Evolutionary conservation across 2,797 vertebrate genomes (phyloP).

Genomic region (Pelodytes ibericus): DNA sequence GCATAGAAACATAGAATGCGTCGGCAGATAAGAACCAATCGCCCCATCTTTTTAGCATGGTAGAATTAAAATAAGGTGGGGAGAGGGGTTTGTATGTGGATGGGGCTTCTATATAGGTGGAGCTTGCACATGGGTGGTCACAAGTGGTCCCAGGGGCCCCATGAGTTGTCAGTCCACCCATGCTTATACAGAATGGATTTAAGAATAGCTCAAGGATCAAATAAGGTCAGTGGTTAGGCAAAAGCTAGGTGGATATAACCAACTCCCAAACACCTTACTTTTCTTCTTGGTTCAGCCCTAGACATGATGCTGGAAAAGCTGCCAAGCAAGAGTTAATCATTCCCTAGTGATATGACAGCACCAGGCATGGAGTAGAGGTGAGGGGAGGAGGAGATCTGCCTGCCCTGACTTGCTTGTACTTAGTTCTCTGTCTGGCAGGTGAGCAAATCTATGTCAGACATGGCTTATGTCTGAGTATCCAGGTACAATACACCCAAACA

Average conservation of each 20-base stretch:
- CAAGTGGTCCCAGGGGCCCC: too few relatives aligned
- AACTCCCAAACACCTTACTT: not conserved
- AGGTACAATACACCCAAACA: slow-evolving; percentile 41
- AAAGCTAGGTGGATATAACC: not conserved
- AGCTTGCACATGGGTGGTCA: too few relatives aligned
- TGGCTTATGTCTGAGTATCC: slow-evolving; percentile 30
- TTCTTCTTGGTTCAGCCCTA: not conserved
- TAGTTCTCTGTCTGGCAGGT: slow-evolving; percentile 21
- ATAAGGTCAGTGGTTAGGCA: not conserved
- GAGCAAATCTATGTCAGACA: slow-evolving; percentile 36
- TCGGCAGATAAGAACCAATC: too few relatives aligned
- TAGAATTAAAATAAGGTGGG: too few relatives aligned
- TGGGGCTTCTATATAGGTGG: too few relatives aligned
- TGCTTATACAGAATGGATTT: not conserved
- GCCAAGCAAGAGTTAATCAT: slow-evolving; percentile 39
- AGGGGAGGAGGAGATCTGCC: slow-evolving; percentile 8
- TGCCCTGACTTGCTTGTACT: slow-evolving; percentile 29
- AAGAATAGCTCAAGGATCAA: not conserved
- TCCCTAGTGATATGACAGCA: not conserved
- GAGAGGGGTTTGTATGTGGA: too few relatives aligned
- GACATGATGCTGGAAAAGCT: not conserved
- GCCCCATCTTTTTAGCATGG: too few relatives aligned
- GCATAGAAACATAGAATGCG: too few relatives aligned
- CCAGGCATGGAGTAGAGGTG: slow-evolving; percentile 14
- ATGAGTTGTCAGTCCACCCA: too few relatives aligned